phyloP scores from a whole-genome alignment of 2,888 invertebrate species.

The Cerceris ruficornis region DNA sequence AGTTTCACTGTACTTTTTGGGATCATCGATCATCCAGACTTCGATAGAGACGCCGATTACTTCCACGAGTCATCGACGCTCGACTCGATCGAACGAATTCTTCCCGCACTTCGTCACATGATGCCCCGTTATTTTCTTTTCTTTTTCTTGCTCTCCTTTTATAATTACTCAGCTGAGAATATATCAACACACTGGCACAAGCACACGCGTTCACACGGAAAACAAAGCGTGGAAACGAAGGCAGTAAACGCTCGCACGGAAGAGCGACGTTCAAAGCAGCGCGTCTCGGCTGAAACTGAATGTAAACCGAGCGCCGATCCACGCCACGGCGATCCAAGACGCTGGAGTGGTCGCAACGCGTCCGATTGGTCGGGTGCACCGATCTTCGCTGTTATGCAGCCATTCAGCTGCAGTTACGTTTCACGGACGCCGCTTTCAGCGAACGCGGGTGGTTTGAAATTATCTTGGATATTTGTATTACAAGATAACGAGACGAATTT shows the following conservation, averaged over 20 bases:
- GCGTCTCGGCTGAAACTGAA: conserved; percentile 71
- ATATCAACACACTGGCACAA: no score
- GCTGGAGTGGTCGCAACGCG: conserved; percentile 50
- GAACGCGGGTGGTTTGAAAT: conserved; percentile 51
- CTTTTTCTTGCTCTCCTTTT: neutral
- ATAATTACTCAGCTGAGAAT: no score
- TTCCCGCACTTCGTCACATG: neutral
- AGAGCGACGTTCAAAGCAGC: conserved; percentile 49
- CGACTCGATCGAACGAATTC: neutral
- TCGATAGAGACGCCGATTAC: neutral
- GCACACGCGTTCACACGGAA: no score
- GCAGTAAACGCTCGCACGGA: conserved; percentile 4
- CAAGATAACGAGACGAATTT: neutral
- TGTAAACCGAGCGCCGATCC: conserved; percentile 52
- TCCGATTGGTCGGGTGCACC: conserved; percentile 46
- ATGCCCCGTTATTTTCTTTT: neutral
- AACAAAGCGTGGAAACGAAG: no score
- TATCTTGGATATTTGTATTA: neutral
- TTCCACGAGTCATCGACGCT: neutral
- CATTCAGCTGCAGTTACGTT: conserved; percentile 44
- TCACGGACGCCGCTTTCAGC: neutral
- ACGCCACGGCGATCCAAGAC: conserved; percentile 45
- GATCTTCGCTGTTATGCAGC: conserved; percentile 46
- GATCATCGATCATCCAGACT: conserved; percentile 21
- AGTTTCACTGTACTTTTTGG: conserved; percentile 6